Conservation (phyloP, 2,888 invertebrate species). For the Phrixothrix hirtus region DNA sequence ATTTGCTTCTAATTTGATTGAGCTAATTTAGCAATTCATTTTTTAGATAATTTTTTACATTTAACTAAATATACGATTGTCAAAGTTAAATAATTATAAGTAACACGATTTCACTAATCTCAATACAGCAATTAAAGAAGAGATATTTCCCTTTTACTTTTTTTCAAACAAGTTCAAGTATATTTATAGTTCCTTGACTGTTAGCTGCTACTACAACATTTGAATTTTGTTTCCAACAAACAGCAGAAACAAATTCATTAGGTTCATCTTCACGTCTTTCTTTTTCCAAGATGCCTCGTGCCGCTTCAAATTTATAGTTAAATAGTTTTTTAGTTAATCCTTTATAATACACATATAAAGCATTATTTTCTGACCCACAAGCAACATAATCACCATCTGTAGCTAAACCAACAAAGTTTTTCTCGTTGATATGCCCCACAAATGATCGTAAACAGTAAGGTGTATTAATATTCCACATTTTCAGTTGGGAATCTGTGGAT, state of each 20-base stretch:
- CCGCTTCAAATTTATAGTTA: constrained; percentile 84
- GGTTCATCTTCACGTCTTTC: constrained; percentile 82
- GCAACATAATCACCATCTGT: constrained; percentile 91
- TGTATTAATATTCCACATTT: constrained; percentile 84
- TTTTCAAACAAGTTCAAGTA: constrained; percentile 72
- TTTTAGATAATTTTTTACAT: no score
- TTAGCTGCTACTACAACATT: constrained; percentile 90
- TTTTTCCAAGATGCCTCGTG: constrained; percentile 74
- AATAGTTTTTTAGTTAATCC: constrained; percentile 85
- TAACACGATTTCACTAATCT: background rate
- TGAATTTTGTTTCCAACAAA: constrained; percentile 87
- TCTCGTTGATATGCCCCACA: constrained; percentile 91
- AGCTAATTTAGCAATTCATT: no score
- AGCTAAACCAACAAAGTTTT: constrained; percentile 93
- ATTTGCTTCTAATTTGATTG: no score
- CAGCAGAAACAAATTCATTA: constrained; percentile 93
- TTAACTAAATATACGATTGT: background rate
- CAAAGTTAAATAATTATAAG: no score
- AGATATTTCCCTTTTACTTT: background rate
- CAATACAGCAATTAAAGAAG: background rate
- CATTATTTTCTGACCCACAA: constrained; percentile 94
- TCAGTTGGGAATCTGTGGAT: constrained; percentile 87
- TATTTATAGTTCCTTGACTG: constrained; percentile 91
- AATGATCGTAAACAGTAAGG: constrained; percentile 82
- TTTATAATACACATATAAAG: constrained; percentile 89